A percentile compares a stretch with the other conserved stretches of the same genome.
These are phyloP conservation scores for Semnornis frantzii DNA, from an alignment of 2,113 vertebrate genomes.

Conservation along the genomic window DNA sequence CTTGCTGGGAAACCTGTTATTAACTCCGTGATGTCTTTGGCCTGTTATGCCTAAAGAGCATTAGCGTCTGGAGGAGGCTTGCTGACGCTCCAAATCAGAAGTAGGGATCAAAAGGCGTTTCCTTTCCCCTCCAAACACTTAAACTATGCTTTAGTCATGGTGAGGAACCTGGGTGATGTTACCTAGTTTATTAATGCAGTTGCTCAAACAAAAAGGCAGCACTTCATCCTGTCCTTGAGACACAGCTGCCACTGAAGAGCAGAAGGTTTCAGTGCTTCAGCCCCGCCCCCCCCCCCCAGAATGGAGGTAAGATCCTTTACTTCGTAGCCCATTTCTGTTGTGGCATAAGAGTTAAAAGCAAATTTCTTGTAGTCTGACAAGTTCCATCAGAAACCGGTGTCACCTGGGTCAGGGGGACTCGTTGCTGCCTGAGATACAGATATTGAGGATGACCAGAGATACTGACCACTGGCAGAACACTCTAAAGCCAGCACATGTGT, in stretches of 20 bases:
- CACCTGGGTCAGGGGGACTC: fast-evolving
- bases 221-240: not conserved
- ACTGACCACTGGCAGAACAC: not conserved
- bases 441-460: not conserved
- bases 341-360: not conserved
- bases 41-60: not conserved
- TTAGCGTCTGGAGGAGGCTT: not conserved
- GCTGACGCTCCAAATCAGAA: not conserved
- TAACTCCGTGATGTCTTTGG: not conserved
- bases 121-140: not conserved
- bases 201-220: not conserved
- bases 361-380: not conserved
- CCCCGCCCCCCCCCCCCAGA: not conserved
- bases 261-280: constrained; percentile 15
- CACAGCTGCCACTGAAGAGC: not conserved
- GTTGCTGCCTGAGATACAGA: not conserved
- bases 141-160: not conserved
- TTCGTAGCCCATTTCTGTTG: not conserved
- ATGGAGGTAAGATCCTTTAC: constrained; percentile 55
- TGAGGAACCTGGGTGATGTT: not conserved
- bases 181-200: not conserved
- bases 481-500: not conserved
- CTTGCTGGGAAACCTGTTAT: not conserved
- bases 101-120: not conserved
- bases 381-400: not conserved